Conservation (phyloP, 2,888 invertebrate genomes). For the Tipula helvola region DNA sequence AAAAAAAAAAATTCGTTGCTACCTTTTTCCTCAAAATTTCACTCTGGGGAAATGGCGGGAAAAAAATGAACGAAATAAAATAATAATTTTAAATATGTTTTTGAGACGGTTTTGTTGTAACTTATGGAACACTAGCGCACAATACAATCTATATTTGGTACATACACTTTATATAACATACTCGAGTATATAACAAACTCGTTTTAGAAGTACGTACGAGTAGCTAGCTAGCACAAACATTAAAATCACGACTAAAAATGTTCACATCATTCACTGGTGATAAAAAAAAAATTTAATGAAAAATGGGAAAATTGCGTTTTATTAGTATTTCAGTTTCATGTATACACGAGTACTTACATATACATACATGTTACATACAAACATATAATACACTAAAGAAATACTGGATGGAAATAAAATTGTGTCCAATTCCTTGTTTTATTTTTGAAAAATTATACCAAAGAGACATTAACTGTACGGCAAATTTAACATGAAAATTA, state of each 20-base stretch:
- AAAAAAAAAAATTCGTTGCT: background rate
- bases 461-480: background rate
- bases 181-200: background rate
- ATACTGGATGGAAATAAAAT: background rate
- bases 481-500: background rate
- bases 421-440: background rate
- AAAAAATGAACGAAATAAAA: background rate
- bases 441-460: background rate
- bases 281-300: background rate
- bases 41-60: background rate
- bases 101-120: background rate
- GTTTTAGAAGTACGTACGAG: background rate
- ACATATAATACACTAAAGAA: background rate
- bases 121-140: background rate
- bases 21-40: background rate
- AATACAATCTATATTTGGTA: background rate
- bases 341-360: background rate
- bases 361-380: background rate
- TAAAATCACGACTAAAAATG: background rate
- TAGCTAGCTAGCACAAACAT: background rate
- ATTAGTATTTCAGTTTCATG: background rate
- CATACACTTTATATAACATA: background rate
- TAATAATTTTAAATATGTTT: background rate
- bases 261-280: background rate
- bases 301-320: slow-evolving; percentile 4